Conservation (phyloP, 2,888 invertebrate species). For the Troilus luridus region DNA sequence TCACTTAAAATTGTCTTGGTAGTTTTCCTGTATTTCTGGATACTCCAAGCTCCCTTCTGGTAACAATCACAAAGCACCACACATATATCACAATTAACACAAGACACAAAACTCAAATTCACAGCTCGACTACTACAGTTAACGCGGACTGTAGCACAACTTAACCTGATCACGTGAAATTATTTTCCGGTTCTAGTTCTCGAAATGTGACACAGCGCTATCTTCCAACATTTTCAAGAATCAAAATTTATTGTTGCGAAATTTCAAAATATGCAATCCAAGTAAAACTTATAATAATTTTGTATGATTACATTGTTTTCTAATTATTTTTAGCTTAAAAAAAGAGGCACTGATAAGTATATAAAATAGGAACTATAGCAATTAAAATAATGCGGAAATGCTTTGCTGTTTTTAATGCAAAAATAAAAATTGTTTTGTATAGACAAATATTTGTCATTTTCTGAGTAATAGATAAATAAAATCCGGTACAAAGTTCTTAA, state of each 20-base stretch:
- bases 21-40: neutral
- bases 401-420: no score
- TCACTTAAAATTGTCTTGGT: neutral
- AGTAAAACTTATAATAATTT: neutral
- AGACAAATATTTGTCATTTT: no score
- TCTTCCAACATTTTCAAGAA: neutral
- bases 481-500: no score
- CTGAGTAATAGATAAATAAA: no score
- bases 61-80: constrained; percentile 20
- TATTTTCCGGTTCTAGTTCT: constrained; percentile 53
- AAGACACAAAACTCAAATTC: constrained; percentile 17
- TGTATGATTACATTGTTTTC: neutral
- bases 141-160: constrained; percentile 45
- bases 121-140: neutral
- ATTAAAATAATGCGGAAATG: neutral
- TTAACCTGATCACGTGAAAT: constrained; percentile 58
- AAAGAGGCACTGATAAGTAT: neutral
- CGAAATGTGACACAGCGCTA: neutral
- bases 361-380: neutral
- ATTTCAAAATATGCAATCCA: neutral
- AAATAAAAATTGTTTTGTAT: no score
- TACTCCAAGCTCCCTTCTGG: constrained; percentile 8
- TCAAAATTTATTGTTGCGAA: neutral
- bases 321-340: neutral
- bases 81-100: constrained; percentile 29